Percentiles rank a stretch among this genome's conserved stretches.
Conservation (phyloP, 2,797 vertebrate genomes). For the Alcedo atthis region DNA sequence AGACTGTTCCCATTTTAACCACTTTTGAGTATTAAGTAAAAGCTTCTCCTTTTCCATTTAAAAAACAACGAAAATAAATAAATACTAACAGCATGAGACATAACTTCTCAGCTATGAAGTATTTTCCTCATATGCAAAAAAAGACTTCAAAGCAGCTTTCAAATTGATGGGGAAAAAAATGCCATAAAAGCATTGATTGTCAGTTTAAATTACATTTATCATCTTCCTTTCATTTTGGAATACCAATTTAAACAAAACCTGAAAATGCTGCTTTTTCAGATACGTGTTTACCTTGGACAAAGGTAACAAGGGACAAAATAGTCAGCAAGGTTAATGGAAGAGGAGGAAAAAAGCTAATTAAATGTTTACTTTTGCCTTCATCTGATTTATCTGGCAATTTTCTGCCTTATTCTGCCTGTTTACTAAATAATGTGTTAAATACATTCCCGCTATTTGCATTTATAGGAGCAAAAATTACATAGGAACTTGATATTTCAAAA, state of each 20-base stretch:
- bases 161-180: background rate
- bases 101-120: background rate
- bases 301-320: background rate
- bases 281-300: background rate
- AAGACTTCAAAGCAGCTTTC: background rate
- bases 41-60: background rate
- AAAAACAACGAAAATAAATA: background rate
- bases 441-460: background rate
- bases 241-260: background rate
- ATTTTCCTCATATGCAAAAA: background rate
- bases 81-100: background rate
- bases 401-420: background rate
- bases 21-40: background rate
- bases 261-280: background rate
- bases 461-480: background rate
- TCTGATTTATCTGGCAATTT: background rate
- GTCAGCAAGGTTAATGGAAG: background rate
- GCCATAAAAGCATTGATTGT: background rate
- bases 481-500: background rate
- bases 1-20: background rate
- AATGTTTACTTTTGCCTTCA: background rate
- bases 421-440: background rate
- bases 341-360: background rate
- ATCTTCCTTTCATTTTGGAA: background rate
- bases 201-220: background rate